Conservation (phyloP, 2,888 invertebrate species). For the Drosophila pegasa region DNA sequence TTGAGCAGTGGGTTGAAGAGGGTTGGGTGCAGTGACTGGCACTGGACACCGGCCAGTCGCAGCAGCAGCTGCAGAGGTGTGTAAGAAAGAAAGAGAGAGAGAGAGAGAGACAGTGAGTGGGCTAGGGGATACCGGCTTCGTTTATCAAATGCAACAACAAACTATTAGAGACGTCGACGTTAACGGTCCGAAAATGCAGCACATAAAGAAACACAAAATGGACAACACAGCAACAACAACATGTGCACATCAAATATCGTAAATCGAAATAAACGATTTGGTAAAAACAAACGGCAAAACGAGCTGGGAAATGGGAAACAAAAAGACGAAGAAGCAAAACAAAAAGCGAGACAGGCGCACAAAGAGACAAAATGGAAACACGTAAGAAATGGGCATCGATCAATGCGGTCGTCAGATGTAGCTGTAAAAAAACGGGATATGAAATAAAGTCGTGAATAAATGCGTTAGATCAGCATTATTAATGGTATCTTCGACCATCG, state of each 20-base stretch:
- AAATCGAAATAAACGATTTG: conserved; percentile 53
- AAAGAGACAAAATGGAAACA: conserved; percentile 11
- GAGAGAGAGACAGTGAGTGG: not conserved
- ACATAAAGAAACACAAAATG: conserved; percentile 48
- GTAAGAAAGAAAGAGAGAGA: not conserved
- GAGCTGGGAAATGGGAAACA: conserved; percentile 47
- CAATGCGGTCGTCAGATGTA: conserved; percentile 44
- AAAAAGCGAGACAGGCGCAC: conserved; percentile 16
- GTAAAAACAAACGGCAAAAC: conserved; percentile 47
- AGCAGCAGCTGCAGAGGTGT: conserved; percentile 6
- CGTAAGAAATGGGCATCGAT: conserved; percentile 34
- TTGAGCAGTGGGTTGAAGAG: conserved; percentile 25
- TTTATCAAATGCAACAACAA: conserved; percentile 66
- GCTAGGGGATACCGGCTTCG: conserved; percentile 25
- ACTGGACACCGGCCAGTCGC: conserved; percentile 45
- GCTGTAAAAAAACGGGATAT: conserved; percentile 61
- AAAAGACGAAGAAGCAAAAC: conserved; percentile 17
- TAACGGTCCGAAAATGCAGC: conserved; percentile 75
- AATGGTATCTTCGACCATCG: conserved; percentile 50
- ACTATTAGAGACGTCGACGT: conserved; percentile 68
- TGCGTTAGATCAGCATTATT: conserved; percentile 52
- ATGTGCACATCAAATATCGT: conserved; percentile 48
- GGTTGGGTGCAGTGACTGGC: conserved; percentile 18
- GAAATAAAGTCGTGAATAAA: conserved; percentile 51
- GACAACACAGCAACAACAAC: conserved; percentile 35